A percentile compares a stretch with the other conserved stretches of the same genome.
These are phyloP conservation scores for Gonatopus flavifemur DNA, from an alignment of 1,140 invertebrate genomes.

Conservation along the genomic window DNA sequence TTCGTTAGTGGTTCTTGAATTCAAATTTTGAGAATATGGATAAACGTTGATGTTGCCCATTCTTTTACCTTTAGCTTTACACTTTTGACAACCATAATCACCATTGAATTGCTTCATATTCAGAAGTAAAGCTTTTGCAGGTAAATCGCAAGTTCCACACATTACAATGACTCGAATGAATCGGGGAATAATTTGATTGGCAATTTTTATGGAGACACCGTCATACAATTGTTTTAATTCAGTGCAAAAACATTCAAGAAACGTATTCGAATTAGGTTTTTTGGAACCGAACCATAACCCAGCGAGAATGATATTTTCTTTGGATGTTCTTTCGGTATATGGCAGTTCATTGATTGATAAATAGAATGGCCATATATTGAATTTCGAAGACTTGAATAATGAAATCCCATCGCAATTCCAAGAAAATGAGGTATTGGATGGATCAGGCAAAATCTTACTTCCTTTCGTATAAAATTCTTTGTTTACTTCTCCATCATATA, in stretches of 20 bases:
- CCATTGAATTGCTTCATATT: neutral
- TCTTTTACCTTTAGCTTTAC: no score
- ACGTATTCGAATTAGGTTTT: conserved; percentile 1
- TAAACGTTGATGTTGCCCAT: no score
- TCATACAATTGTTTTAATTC: neutral
- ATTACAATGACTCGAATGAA: neutral
- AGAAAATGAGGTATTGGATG: conserved; percentile 19
- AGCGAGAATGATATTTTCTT: no score
- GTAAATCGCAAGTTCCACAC: conserved; percentile 2
- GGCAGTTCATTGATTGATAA: conserved; percentile 26
- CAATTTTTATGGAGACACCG: neutral
- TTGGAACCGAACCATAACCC: conserved; percentile 3
- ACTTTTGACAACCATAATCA: neutral
- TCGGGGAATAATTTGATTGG: neutral
- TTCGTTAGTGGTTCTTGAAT: conserved; percentile 1
- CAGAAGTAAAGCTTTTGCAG: neutral
- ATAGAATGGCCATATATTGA: conserved; percentile 36
- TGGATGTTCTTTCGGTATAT: neutral
- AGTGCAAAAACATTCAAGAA: neutral
- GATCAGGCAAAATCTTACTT: conserved; percentile 3
- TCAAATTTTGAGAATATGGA: neutral
- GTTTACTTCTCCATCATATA: conserved; percentile 22
- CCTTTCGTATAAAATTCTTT: conserved; percentile 3
- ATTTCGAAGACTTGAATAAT: conserved; percentile 36
- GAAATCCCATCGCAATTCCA: conserved; percentile 32